Evolutionary conservation across 2,888 invertebrate species (phyloP).

Genomic region (Acanthococcus lagerstroemiae): DNA sequence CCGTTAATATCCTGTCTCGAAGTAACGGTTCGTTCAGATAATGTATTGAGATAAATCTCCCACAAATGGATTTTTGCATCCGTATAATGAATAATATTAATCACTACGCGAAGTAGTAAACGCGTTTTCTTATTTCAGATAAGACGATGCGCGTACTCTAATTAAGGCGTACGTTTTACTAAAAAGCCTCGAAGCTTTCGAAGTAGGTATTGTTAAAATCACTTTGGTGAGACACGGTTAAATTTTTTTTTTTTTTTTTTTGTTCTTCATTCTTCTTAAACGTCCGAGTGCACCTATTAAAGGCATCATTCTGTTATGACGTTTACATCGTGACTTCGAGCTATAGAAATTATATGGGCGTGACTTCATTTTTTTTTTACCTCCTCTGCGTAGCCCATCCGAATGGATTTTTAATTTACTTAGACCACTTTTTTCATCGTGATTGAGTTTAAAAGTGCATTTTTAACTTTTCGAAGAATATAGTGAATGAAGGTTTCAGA

Average conservation of each 20-base stretch:
- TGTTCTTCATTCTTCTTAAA: background rate
- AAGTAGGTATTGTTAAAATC: conserved; percentile 2
- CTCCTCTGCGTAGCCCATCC: no score
- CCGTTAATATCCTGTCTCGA: conserved; percentile 18
- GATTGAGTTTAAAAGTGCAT: no score
- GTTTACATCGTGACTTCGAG: conserved; percentile 22
- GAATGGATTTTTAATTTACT: no score
- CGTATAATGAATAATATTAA: conserved; percentile 26
- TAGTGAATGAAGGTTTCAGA: no score
- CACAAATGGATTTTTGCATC: conserved; percentile 23
- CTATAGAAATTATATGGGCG: conserved; percentile 22
- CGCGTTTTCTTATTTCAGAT: no score
- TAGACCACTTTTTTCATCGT: no score
- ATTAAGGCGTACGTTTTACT: conserved; percentile 20
- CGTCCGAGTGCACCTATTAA: conserved; percentile 13
- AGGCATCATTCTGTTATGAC: conserved; percentile 24
- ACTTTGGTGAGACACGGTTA: background rate
- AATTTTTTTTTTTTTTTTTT: background rate
- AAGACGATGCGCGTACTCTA: conserved; percentile 3
- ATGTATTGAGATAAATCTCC: conserved; percentile 24
- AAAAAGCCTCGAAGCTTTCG: conserved; percentile 20
- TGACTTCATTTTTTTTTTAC: background rate
- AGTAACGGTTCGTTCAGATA: conserved; percentile 23
- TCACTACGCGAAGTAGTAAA: no score
- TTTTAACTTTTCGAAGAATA: no score